Percentiles rank a stretch among this genome's conserved stretches.
These are phyloP conservation scores for Empis stercorea DNA, from an alignment of 2,888 invertebrate species.

Conservation along the genomic window DNA sequence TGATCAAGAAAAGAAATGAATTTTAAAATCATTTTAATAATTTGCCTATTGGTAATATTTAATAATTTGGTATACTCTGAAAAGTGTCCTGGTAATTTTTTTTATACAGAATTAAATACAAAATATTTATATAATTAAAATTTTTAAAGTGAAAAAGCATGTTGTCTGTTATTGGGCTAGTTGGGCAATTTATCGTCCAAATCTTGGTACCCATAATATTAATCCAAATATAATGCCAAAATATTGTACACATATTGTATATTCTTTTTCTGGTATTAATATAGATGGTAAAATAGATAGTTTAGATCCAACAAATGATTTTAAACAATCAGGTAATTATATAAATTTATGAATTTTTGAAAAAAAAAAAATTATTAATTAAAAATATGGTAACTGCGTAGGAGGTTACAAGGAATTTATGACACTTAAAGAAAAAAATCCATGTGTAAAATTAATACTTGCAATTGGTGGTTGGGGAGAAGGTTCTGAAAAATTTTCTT, in stretches of 20 bases:
- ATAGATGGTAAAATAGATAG: conserved; percentile 33
- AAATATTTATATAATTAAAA: neutral
- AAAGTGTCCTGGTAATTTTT: neutral
- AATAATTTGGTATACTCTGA: too few relatives aligned
- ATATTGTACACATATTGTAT: conserved; percentile 41
- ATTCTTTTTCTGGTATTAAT: conserved; percentile 40
- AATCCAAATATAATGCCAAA: conserved; percentile 34
- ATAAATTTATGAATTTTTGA: neutral
- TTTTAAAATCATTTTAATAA: too few relatives aligned
- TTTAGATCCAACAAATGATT: conserved; percentile 32
- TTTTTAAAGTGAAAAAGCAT: neutral
- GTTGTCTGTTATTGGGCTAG: conserved; percentile 40
- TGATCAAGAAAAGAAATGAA: too few relatives aligned
- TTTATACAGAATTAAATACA: too few relatives aligned
- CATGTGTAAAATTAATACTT: conserved; percentile 34
- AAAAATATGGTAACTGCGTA: too few relatives aligned
- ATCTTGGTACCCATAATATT: conserved; percentile 32
- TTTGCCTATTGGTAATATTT: too few relatives aligned
- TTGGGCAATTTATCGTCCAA: conserved; percentile 38
- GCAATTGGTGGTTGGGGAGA: conserved; percentile 42
- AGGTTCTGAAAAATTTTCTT: conserved; percentile 36
- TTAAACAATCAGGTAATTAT: too few relatives aligned
- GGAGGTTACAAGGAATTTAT: conserved; percentile 28
- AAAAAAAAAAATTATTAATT: too few relatives aligned
- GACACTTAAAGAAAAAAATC: conserved; percentile 33